Evolutionary conservation across 1,140 invertebrate species (phyloP).

Genomic region (Nasonia longicornis): DNA sequence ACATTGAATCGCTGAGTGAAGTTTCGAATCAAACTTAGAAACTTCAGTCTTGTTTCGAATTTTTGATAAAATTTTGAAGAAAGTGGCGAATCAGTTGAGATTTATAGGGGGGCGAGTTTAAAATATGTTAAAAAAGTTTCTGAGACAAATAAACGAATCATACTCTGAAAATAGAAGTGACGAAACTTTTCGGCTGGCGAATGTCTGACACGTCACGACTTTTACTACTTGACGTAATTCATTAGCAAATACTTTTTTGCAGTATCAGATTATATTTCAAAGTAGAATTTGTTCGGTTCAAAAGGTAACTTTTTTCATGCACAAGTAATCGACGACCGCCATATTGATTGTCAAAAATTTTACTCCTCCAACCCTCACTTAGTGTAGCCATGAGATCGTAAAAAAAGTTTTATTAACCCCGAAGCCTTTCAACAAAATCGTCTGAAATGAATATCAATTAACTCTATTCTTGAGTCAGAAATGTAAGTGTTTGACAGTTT

Average conservation of each 20-base stretch:
- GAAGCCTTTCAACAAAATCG: background rate
- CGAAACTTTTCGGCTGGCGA: no score
- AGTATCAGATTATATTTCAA: background rate
- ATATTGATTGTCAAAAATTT: background rate
- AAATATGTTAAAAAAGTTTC: background rate
- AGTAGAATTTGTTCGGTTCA: background rate
- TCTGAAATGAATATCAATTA: slow-evolving; percentile 13
- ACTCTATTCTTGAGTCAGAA: background rate
- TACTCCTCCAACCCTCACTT: no score
- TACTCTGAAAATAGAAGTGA: background rate
- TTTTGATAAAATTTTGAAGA: background rate
- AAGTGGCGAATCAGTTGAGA: background rate
- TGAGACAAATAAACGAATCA: background rate
- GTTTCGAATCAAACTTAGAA: background rate
- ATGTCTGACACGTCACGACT: no score
- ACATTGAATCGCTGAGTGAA: background rate
- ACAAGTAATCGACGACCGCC: background rate
- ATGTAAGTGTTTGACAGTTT: slow-evolving; percentile 47
- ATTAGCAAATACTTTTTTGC: background rate
- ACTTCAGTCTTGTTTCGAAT: background rate
- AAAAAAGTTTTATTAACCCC: no score
- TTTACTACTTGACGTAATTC: no score
- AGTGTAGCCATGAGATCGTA: no score
- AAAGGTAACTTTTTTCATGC: background rate
- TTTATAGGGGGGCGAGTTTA: background rate